Base-by-base conservation (phyloP, 2,797 vertebrate species). In the Yasuhikotakia modesta region DNA sequence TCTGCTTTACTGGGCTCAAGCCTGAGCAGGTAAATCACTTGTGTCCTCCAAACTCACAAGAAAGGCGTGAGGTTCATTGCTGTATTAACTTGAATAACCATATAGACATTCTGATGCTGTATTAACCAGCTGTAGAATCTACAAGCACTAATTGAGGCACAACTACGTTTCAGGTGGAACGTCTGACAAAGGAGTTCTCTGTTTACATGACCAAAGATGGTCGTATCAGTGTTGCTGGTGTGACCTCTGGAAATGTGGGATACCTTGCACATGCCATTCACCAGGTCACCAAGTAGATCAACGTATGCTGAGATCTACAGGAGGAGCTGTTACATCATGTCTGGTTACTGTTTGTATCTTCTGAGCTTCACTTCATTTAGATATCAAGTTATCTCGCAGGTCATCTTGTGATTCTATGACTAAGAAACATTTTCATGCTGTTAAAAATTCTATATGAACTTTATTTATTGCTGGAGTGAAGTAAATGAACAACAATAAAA, bases 131-230 rank as follows among this genome's bases (percentile, higher is more conserved):
- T 58, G 2, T 5, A 21, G 11, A 45, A 2, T 32, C 4, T 35
- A 2, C 10, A 8, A 17, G 16, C 22, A 77, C 8, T 63, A 58
- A 68, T 3, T 16, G 27, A 12, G 4, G 0, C 8, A 52, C 2
- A 13, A 69, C 16, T 78, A 66, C 1, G 11, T 70, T 78, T 70
- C 88, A 99, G 98, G 97, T 99, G 74, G 97, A 96, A 64, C 93
- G 93, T 52, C 90, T 99, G 81, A 96, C 79, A n/a, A 98, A 98
- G 83, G 97, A 99, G 64, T 98, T 96, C 89, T 99, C 97, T 0
- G 86, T 99, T 86, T 99, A 98, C 87, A 96, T 99, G 98, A 99
- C 98, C 45, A 99, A 99, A 88, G 97, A 99, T 11, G 97, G 98
- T 48, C 95, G 97, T 48, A 98, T 99, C 88, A 99, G 97, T 4